Evolutionary conservation across 2,113 vertebrate species (phyloP).

Genomic region (Hystrix brachyura): DNA sequence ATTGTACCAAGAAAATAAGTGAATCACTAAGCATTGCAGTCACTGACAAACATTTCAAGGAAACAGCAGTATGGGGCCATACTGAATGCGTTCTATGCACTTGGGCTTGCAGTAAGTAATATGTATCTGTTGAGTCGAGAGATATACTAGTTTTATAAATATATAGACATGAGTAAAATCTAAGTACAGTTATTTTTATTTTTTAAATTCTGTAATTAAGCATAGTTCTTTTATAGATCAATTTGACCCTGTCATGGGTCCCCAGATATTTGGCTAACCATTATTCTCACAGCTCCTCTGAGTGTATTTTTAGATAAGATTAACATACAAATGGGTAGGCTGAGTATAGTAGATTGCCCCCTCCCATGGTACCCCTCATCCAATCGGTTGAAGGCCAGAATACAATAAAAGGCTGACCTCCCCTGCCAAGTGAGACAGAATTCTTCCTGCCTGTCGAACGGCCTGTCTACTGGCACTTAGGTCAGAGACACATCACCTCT

Average conservation of each 20-base stretch:
- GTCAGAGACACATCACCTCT: not conserved
- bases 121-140: not conserved
- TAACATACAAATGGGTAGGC: not conserved
- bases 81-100: not conserved
- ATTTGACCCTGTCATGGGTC: not conserved
- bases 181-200: not conserved
- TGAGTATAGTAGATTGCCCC: not conserved
- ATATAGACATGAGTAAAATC: not conserved
- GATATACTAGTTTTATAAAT: not conserved
- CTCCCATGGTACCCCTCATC: not conserved
- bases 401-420: not conserved
- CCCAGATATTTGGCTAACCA: not conserved
- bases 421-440: not conserved
- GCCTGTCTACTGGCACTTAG: not conserved
- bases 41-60: not conserved
- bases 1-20: not conserved
- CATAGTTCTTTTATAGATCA: not conserved
- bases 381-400: not conserved
- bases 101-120: not conserved
- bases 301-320: not conserved
- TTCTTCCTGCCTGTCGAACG: not conserved
- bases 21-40: not conserved
- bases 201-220: too few relatives aligned
- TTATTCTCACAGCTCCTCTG: not conserved
- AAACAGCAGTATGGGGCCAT: not conserved